Conservation (phyloP, 2,888 invertebrate genomes). For the Spatulosminthurus flaviceps region DNA sequence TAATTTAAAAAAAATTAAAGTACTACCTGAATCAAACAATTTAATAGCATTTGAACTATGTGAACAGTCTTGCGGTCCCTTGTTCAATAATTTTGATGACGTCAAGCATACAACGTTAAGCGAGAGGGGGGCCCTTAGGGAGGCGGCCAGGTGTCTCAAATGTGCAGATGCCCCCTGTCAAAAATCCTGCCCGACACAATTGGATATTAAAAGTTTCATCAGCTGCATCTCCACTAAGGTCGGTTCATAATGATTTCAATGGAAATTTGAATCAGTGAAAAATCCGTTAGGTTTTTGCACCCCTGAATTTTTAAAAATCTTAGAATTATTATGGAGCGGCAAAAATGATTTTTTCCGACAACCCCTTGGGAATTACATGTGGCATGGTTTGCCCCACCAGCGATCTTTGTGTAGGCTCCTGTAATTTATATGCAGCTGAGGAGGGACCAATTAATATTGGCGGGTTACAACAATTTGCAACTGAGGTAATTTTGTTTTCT, state of each 20-base stretch:
- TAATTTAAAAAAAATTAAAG: not conserved
- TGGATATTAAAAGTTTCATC: conserved; percentile 96
- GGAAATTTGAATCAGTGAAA: not conserved
- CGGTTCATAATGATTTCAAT: conserved; percentile 44
- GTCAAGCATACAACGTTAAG: conserved; percentile 97
- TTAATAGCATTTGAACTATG: too few relatives aligned
- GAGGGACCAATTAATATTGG: conserved; percentile 99
- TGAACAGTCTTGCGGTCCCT: conserved; percentile 75
- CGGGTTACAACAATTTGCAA: conserved; percentile 96
- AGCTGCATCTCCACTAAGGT: conserved; percentile 95
- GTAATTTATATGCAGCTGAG: conserved; percentile 94
- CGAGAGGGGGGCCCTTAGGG: conserved; percentile 90
- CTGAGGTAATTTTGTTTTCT: conserved; percentile 78
- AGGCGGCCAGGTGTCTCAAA: conserved; percentile 88
- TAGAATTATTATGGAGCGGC: conserved; percentile 98
- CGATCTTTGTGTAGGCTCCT: conserved; percentile 97
- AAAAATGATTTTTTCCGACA: conserved; percentile 95
- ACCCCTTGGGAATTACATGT: conserved; percentile 93
- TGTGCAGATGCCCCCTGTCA: conserved; percentile 98
- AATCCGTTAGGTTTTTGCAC: not conserved
- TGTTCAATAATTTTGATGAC: conserved; percentile 92
- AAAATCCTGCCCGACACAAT: conserved; percentile 97
- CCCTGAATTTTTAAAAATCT: too few relatives aligned
- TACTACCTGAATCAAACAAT: not conserved
- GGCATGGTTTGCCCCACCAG: conserved; percentile 99